Conservation (phyloP, 1,140 invertebrate genomes). For the Atta cephalotes region DNA sequence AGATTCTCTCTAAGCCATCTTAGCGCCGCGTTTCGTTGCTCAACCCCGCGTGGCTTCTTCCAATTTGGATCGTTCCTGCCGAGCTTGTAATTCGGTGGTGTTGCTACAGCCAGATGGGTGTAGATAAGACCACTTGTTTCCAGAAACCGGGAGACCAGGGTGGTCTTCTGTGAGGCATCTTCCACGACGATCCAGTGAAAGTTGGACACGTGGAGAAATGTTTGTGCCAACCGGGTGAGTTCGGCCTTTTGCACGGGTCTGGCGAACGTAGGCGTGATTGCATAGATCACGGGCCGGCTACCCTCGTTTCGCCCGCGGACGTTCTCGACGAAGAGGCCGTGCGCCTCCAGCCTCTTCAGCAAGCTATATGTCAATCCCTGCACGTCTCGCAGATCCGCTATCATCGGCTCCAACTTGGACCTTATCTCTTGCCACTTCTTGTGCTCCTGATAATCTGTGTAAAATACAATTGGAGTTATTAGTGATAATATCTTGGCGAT, state of each 20-base stretch:
- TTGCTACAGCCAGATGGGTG: constrained; percentile 90
- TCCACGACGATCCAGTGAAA: constrained; percentile 99
- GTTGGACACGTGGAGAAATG: constrained; percentile 94
- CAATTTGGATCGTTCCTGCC: constrained; percentile 92
- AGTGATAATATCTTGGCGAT: background rate
- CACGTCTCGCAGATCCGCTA: constrained; percentile 60
- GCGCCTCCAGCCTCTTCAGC: constrained; percentile 51
- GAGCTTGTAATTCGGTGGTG: constrained; percentile 90
- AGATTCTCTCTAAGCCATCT: constrained; percentile 94
- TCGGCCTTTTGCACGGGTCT: constrained; percentile 98
- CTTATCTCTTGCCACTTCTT: constrained; percentile 68
- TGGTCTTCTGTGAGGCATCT: constrained; percentile 92
- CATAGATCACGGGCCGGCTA: constrained; percentile 88
- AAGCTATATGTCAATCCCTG: constrained; percentile 22
- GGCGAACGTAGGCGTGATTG: constrained; percentile 97
- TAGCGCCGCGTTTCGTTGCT: constrained; percentile 96
- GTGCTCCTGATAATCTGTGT: constrained; percentile 72
- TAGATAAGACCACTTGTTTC: constrained; percentile 90
- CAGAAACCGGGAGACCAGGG: constrained; percentile 94
- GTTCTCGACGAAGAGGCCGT: background rate
- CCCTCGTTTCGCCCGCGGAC: background rate
- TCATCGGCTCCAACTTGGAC: constrained; percentile 48
- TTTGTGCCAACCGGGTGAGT: constrained; percentile 96
- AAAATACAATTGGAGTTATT: background rate
- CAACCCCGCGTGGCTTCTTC: constrained; percentile 97